Evolutionary conservation across 2,797 vertebrate species (phyloP), one percentile per base, ranked within the genome.

Genomic region (Dicrostonyx torquatus): DNA sequence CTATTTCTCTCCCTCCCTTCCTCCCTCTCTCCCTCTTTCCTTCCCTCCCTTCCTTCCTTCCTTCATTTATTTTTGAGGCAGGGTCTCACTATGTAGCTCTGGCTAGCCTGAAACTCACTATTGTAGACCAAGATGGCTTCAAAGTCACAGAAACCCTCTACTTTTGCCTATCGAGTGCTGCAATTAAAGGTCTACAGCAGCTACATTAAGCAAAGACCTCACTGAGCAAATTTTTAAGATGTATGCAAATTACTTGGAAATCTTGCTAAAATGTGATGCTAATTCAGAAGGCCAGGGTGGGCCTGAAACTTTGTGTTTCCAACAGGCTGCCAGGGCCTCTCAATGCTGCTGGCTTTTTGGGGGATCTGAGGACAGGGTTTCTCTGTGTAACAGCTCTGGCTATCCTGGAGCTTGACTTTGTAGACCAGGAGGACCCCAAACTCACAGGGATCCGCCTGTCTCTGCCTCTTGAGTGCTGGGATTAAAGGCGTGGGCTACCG

Each of bases 211-310:
- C 82, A 66, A 48, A 84, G 18, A 66, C 43, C 62, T 50, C 43
- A n/a, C n/a, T 68, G 50, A 68, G 72, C 29, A 64, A 78, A 43
- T 62, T 87, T 68, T 85, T 66, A 95, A 72, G 29, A 34, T 83
- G 37, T 79, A 73, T 80, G 60, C 64, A 84, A 82, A 85, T 75
- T 58, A 96, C 50, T 48, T 77, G 87, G 37, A 50, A 80, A 80
- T 55, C 77, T 64, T 45, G 29, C 76, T 84, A 86, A 78, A 89
- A 94, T 60, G 72, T 24, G 83, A 84, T 76, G 90, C 88, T 18
- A 18, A 80, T 31, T 89, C 70, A 34, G 3, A 8, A 43, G 55
- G 31, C 26, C 89, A 50, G 43, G 60, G 45, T 18, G 37, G 48
- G 26, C 73, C 85, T 70, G 45, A 88, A 34, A 58, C 5, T 68